These are phyloP conservation scores for Uromys caudimaculatus DNA, from an alignment of 2,797 vertebrate species.

Conservation along the genomic window DNA sequence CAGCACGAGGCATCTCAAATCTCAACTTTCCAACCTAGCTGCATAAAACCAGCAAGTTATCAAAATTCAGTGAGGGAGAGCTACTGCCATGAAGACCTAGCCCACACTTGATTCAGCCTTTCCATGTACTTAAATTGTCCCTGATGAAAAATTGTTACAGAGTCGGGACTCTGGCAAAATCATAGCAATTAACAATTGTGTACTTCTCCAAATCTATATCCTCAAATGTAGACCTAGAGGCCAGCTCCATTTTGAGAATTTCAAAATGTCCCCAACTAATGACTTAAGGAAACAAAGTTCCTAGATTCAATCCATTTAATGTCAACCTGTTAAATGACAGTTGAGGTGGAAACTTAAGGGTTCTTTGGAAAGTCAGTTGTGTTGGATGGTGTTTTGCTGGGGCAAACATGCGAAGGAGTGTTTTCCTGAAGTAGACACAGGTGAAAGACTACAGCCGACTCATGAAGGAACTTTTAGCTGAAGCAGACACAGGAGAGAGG, in stretches of 20 bases:
- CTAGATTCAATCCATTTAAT: slow-evolving; percentile 1
- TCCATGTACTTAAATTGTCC: not conserved
- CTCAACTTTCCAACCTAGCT: not conserved
- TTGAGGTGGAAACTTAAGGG: too few species aligned
- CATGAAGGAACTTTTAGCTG: too few species aligned
- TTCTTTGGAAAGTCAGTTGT: too few species aligned
- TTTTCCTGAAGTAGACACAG: too few species aligned
- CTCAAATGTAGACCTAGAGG: slow-evolving; percentile 6
- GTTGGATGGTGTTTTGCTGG: too few species aligned
- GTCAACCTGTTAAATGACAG: not conserved
- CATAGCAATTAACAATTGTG: not conserved
- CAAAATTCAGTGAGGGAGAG: not conserved
- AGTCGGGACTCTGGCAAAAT: slow-evolving; percentile 35
- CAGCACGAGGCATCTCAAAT: slow-evolving; percentile 2
- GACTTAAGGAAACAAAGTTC: slow-evolving; percentile 62
- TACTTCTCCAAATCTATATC: not conserved
- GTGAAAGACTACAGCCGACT: too few species aligned
- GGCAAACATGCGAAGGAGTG: too few species aligned
- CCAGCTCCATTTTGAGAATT: slow-evolving; percentile 29
- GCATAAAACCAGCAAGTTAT: not conserved
- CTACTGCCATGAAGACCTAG: not conserved
- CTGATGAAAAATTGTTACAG: not conserved
- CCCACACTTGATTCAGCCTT: not conserved
- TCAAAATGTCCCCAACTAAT: slow-evolving; percentile 33
- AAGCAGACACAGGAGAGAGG: too few species aligned